Conservation (phyloP, 2,797 vertebrate species). For the Brachymystax lenok region DNA sequence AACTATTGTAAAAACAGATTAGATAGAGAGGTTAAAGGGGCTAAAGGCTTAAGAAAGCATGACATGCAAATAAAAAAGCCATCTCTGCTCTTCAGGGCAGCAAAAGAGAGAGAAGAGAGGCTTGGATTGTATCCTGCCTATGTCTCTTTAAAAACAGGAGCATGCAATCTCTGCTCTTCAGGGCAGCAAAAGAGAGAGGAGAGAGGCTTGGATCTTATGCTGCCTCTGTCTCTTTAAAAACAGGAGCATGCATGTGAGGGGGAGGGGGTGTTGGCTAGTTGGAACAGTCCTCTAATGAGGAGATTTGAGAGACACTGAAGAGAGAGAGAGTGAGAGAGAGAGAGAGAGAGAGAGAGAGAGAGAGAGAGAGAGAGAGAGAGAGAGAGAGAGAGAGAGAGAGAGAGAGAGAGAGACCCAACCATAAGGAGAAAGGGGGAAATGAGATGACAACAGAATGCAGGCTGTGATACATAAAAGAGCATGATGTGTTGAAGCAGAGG, state of each 20-base stretch:
- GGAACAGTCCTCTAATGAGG: slow-evolving; percentile 82
- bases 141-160: slow-evolving; percentile 87
- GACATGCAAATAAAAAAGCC: slow-evolving; percentile 11
- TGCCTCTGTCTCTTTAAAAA: slow-evolving; percentile 87
- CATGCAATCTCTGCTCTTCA: slow-evolving; percentile 78
- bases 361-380: slow-evolving; percentile 34
- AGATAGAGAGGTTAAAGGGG: neutral
- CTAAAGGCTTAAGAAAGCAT: neutral
- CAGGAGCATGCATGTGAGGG: slow-evolving; percentile 63
- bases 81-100: slow-evolving; percentile 20
- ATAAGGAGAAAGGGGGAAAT: slow-evolving; percentile 60
- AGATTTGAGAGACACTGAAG: slow-evolving; percentile 74
- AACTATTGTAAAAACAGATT: neutral
- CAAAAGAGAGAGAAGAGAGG: neutral
- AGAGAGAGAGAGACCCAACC: slow-evolving; percentile 50
- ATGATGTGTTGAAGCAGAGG: slow-evolving; percentile 61
- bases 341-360: slow-evolving; percentile 28
- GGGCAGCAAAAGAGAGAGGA: slow-evolving; percentile 30
- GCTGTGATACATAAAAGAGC: slow-evolving; percentile 65
- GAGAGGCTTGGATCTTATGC: slow-evolving; percentile 24
- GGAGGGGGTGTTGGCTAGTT: slow-evolving; percentile 62
- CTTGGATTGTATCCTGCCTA: slow-evolving; percentile 48
- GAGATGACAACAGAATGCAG: slow-evolving; percentile 61
- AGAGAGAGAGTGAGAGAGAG: slow-evolving; percentile 37
- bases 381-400: slow-evolving; percentile 26